Evolutionary conservation across 1,140 invertebrate genomes (phyloP), one percentile per base, ranked within the genome.

Genomic region (Diabrotica virgifera): DNA sequence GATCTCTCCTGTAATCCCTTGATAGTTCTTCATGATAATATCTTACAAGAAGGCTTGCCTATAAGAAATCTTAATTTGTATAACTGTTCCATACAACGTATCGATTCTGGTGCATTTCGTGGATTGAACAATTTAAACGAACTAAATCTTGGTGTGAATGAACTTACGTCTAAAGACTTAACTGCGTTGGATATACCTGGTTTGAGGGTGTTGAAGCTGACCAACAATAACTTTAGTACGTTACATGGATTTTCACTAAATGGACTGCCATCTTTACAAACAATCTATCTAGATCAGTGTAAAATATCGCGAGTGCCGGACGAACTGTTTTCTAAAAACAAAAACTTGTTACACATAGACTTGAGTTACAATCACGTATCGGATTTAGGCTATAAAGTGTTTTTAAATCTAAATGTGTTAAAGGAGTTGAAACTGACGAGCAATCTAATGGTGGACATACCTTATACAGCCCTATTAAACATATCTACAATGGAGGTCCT

Each of bases 181-280:
- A 77, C 84, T 12, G 84, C 85, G 64, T 79, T 94, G 11, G 86
- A 90, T 68, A 86, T 93, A 52, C 86, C 87, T 5, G 89, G 87
- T 36, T 80, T 94, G 64, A 84, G 88, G 62, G 85, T 86, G 0
- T 80, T 96, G 14, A 84, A 86, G 65, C 77, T 92, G 6, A 90
- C 90, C 5, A 81, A 85, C 56, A 95, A 94, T 76, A 91, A 94
- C 77, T 90, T 93, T 72, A 88, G 85, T 24, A 81, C 86, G 52
- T 79, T 92, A 50, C 85, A 86, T 52, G 84, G 85, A 12, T 83
- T 83, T 65, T 85, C 89, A 13, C 85, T 94, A 57, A 85, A 87
- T 54, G 89, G 90, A 38, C 77, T 95, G 64, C 87, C 88, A 0
- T 89, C 89, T 0, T 77, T 95, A 37, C 89, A 91, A 72, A 84